Percentiles rank a stretch among this genome's conserved stretches.
Conservation (phyloP, 1,140 invertebrate genomes). For the Drosophila pseudoobscura region DNA sequence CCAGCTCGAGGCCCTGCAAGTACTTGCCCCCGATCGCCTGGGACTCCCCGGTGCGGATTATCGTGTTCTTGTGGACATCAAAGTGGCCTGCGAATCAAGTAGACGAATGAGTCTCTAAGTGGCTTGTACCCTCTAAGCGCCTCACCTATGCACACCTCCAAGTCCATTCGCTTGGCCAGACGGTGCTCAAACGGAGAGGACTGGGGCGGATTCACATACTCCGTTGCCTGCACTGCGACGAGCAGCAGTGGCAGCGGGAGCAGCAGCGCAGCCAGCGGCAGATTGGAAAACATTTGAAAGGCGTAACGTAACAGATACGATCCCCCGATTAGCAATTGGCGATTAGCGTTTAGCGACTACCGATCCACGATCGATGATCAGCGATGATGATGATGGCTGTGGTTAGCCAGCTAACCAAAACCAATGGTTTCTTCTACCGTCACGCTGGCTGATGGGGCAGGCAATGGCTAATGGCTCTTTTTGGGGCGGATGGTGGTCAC, state of each 20-base stretch:
- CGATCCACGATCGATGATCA: constrained; percentile 1
- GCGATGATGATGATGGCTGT: constrained; percentile 33
- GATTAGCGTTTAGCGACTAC: too few relatives aligned
- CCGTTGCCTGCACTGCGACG: constrained; percentile 47
- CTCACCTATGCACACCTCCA: constrained; percentile 79
- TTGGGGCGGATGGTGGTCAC: constrained; percentile 39
- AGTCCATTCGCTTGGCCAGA: constrained; percentile 78
- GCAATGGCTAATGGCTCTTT: constrained; percentile 5
- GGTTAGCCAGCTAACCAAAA: constrained; percentile 15
- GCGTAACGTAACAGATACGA: constrained; percentile 11
- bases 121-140: neutral
- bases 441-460: constrained; percentile 10
- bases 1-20: constrained; percentile 92
- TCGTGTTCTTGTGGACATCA: constrained; percentile 93
- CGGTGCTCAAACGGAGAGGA: constrained; percentile 41
- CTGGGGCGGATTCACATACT: constrained; percentile 30
- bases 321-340: too few relatives aligned
- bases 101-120: neutral
- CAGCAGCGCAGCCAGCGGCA: constrained; percentile 20
- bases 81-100: constrained; percentile 86
- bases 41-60: constrained; percentile 95
- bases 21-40: constrained; percentile 93
- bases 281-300: constrained; percentile 40
- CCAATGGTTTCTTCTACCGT: constrained; percentile 24
- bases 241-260: constrained; percentile 22